phyloP scores from a whole-genome alignment of 2,797 vertebrate genomes.

The Eremophila alpestris region DNA sequence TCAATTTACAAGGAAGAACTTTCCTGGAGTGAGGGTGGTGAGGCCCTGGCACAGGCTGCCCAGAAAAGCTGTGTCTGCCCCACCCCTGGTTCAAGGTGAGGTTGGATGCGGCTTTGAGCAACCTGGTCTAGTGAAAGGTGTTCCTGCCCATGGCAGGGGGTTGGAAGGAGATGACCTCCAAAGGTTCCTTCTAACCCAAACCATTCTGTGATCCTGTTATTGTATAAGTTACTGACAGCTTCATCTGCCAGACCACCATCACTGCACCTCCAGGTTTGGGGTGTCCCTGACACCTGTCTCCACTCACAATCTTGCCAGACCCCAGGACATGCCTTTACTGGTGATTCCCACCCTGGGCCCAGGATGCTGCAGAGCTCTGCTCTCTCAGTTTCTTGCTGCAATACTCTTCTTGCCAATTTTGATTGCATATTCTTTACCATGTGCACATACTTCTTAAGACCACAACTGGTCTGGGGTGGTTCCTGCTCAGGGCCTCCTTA shows the following conservation, averaged over 20 bases:
- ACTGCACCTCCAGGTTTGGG: rapidly evolving
- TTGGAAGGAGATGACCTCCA: neutral
- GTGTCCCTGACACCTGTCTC: too few species aligned
- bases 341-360: neutral
- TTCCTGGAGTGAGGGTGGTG: neutral
- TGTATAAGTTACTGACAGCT: neutral
- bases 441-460: neutral
- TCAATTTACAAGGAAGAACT: neutral
- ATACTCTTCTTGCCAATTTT: neutral
- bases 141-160: neutral
- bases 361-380: neutral
- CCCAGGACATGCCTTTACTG: neutral
- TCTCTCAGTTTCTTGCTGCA: neutral
- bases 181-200: neutral
- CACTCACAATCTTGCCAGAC: rapidly evolving
- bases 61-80: neutral
- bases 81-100: neutral
- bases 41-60: neutral
- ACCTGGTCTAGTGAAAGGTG: neutral
- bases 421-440: neutral
- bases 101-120: neutral
- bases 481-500: neutral
- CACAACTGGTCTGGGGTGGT: neutral
- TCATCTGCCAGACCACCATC: rapidly evolving
- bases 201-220: neutral